phyloP scores from a whole-genome alignment of 2,888 invertebrate genomes.

The Yponomeuta plumbellus region DNA sequence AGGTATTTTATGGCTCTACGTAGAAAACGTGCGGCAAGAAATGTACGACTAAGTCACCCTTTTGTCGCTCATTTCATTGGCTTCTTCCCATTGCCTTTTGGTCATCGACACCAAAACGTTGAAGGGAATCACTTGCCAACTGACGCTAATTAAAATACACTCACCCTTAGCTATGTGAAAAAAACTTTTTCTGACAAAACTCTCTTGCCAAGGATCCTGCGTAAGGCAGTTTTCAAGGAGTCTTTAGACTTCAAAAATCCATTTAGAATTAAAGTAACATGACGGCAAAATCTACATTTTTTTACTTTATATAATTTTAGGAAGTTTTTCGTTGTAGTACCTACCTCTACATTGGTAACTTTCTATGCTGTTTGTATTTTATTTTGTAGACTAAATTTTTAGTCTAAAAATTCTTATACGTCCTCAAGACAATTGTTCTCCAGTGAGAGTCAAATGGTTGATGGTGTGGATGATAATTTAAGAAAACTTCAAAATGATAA shows the following conservation, averaged over 20 bases:
- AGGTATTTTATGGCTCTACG: not conserved
- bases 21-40: not conserved
- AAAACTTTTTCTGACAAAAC: not conserved
- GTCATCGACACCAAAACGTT: conserved; percentile 61
- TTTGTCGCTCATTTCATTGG: conserved; percentile 44
- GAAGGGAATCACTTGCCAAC: conserved; percentile 40
- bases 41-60: conserved; percentile 8
- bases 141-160: conserved; percentile 38
- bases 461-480: too few relatives aligned
- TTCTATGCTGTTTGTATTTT: not conserved
- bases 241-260: not conserved
- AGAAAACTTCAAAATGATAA: too few relatives aligned
- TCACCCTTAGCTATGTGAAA: not conserved
- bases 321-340: not conserved
- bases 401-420: too few relatives aligned
- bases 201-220: not conserved
- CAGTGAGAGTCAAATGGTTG: too few relatives aligned
- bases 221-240: not conserved
- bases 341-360: not conserved
- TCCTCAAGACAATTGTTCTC: too few relatives aligned
- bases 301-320: not conserved
- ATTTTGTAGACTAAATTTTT: too few relatives aligned
- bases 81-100: conserved; percentile 49
- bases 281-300: too few relatives aligned
- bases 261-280: not conserved